phyloP scores from a whole-genome alignment of 2,888 invertebrate species.

The Glyphotaelius pellucidus region DNA sequence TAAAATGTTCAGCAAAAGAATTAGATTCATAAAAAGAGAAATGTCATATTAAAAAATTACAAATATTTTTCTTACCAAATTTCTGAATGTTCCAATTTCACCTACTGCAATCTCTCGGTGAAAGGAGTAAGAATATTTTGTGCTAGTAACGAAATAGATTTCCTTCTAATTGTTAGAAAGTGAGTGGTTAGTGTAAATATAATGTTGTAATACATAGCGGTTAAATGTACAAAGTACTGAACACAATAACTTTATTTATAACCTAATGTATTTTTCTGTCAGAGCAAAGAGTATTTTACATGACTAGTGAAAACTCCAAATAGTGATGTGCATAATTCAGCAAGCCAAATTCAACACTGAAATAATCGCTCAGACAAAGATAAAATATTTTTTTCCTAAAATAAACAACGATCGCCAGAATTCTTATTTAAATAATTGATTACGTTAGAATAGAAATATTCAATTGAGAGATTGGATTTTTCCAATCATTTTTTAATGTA shows the following conservation, averaged over 20 bases:
- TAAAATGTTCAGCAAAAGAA: not conserved
- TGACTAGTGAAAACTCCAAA: not conserved
- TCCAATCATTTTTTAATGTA: not conserved
- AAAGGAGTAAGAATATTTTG: not conserved
- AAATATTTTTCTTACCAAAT: not conserved
- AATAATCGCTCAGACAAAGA: not conserved
- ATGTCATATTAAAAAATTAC: too few species aligned
- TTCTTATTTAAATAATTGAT: not conserved
- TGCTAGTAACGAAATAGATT: not conserved
- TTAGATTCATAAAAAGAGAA: not conserved
- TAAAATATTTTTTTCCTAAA: not conserved
- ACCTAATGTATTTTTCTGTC: not conserved
- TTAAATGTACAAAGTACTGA: not conserved
- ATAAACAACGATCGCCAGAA: not conserved
- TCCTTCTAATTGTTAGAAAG: not conserved
- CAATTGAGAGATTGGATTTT: too few species aligned
- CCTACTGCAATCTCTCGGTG: not conserved
- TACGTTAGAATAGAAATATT: not conserved
- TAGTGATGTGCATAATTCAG: not conserved
- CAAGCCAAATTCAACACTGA: not conserved
- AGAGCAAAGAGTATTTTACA: not conserved
- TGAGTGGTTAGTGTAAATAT: not conserved
- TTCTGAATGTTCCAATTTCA: not conserved
- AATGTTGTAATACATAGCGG: not conserved
- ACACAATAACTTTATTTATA: not conserved